These are phyloP conservation scores for Micromys minutus DNA, from an alignment of 2,113 vertebrate genomes.

Conservation along the genomic window DNA sequence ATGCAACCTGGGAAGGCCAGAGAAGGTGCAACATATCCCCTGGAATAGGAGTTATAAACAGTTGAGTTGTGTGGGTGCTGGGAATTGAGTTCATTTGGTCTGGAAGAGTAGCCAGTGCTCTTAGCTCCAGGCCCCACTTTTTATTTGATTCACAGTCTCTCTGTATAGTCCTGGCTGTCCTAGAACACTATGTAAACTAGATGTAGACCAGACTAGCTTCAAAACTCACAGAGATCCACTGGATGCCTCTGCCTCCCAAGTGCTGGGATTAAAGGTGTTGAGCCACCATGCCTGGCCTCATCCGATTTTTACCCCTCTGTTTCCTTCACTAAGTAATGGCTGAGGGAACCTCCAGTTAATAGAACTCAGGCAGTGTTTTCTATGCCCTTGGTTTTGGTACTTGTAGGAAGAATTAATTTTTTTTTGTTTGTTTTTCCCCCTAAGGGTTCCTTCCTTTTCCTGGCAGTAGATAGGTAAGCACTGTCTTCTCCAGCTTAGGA, in stretches of 20 bases:
- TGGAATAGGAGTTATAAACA: background rate
- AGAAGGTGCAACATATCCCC: background rate
- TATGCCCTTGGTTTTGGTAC: background rate
- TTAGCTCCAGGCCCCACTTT: background rate
- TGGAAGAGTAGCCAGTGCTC: background rate
- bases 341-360: background rate
- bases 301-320: background rate
- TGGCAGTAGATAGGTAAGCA: background rate
- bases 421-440: background rate
- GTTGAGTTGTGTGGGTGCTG: background rate
- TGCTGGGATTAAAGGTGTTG: background rate
- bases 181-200: background rate
- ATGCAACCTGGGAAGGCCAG: background rate
- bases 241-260: background rate
- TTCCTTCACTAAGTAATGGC: background rate
- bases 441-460: background rate
- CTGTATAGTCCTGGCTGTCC: background rate
- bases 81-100: background rate
- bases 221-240: background rate
- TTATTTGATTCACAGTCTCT: background rate
- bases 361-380: background rate
- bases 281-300: background rate
- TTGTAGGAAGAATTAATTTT: conserved; percentile 12
- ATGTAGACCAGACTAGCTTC: background rate
- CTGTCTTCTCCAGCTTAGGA: background rate